Percentiles rank a stretch among this genome's conserved stretches.
Conservation (phyloP, 2,797 vertebrate species). For the Masticophis lateralis region DNA sequence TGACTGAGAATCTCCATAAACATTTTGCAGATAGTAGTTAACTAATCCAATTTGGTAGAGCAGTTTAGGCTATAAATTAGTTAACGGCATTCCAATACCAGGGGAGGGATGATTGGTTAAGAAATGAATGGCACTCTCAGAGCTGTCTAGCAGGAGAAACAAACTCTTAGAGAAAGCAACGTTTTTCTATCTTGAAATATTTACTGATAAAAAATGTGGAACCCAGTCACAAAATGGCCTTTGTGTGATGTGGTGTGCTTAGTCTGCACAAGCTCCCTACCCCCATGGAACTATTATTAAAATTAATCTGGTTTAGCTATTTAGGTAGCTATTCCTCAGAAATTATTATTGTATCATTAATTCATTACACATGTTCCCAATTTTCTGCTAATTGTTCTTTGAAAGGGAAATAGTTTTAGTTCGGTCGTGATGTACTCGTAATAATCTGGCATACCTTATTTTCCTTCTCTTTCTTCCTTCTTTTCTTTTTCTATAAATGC, state of each 20-base stretch:
- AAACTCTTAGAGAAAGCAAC: not conserved
- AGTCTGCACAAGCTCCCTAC: not conserved
- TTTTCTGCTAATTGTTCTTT: not conserved
- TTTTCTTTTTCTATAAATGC: not conserved
- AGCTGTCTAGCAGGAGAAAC: not conserved
- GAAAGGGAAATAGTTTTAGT: not conserved
- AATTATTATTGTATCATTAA: not conserved
- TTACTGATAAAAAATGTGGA: not conserved
- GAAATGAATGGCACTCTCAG: not conserved
- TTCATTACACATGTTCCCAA: not conserved
- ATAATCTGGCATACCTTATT: not conserved
- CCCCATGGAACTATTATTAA: not conserved
- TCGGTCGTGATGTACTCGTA: not conserved
- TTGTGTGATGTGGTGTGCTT: not conserved
- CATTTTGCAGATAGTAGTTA: not conserved
- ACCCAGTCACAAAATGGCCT: not conserved
- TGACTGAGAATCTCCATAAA: too few relatives aligned
- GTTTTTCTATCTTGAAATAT: not conserved
- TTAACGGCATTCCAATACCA: not conserved
- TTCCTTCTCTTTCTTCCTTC: not conserved
- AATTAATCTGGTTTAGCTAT: not conserved
- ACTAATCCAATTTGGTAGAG: not conserved
- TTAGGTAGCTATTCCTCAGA: not conserved
- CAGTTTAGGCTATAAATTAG: not conserved
- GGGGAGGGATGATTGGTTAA: not conserved